Evolutionary conservation across 2,888 invertebrate genomes (phyloP).

Genomic region (Cheilosia variabilis): DNA sequence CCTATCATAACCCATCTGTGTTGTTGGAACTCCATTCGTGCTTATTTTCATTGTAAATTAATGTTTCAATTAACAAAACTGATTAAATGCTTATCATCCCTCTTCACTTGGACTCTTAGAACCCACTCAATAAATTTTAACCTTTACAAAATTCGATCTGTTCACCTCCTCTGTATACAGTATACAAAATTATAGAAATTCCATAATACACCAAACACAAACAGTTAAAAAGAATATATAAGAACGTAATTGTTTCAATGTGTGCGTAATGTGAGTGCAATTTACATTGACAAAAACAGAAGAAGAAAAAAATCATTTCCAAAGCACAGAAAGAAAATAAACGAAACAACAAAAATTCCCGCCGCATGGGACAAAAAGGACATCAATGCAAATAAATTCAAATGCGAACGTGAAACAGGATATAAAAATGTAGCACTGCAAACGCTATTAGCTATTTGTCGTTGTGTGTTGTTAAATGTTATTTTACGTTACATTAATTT

Average conservation of each 20-base stretch:
- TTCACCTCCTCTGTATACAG: constrained; percentile 13
- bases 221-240: too few species aligned
- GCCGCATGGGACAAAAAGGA: constrained; percentile 35
- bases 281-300: neutral
- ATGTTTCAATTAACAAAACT: too few species aligned
- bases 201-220: too few species aligned
- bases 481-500: constrained; percentile 38
- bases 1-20: too few species aligned
- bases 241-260: neutral
- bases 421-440: constrained; percentile 46
- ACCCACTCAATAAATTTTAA: too few species aligned
- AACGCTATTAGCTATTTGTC: constrained; percentile 40
- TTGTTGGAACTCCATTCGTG: too few species aligned
- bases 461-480: constrained; percentile 40
- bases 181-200: neutral
- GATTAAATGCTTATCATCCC: too few species aligned
- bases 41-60: too few species aligned
- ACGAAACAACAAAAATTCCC: constrained; percentile 17
- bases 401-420: constrained; percentile 69
- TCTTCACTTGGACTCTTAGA: too few species aligned
- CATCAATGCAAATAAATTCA: constrained; percentile 60
- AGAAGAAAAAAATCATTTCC: neutral
- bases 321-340: constrained; percentile 5
- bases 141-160: neutral
- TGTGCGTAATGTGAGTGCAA: constrained; percentile 3